Base-by-base conservation (phyloP, 2,888 invertebrate genomes). In the Heliconius charithonia region DNA sequence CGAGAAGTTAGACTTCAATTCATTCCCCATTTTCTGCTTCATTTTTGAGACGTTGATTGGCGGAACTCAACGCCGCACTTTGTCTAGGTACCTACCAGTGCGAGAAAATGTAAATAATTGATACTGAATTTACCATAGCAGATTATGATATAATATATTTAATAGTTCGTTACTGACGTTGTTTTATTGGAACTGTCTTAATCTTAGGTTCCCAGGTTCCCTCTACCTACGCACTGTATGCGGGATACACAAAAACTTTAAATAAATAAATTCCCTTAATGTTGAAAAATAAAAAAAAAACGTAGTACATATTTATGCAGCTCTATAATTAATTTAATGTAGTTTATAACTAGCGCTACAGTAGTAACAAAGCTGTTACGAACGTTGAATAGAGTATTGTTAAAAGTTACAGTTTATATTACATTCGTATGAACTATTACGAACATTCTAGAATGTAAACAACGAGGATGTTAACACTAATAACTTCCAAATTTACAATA, bases 401-500 rank as follows among this genome's bases (percentile, higher is more conserved):
- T 69, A 7, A 45, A 51, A 22, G 22, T 70, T 22, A 70, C 29
- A 29, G 16, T 45, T 70, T 9, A 51, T 51, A 51, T 27, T 22
- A 13, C 13, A 45, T 29, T 71, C 4, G n/a, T 27, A 51, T 32
- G 4, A 25, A 63, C 25, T 6, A 22, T 74, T 74, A 25, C 0
- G 27, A 63, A 63, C 27, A 74, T 74, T 65, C 25, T 65, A 74
- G 74, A 74, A 27, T 29, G 29, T 19, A 13, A 74, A 74, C 16
- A 45, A 65, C 37, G 63, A 63, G n/a, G 25, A 45, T 65, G 63
- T 65, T 45, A 63, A 29, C 62, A 27, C 9, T 41, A 62, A 65
- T 45, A 65, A 74, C 63, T 65, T 65, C 63, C 63, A 63, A 74
- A 74, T 74, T 27, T 27, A 45, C 41, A 63, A 41, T 65, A 29